Conservation (phyloP, 2,113 vertebrate genomes). For the Calonectris borealis region DNA sequence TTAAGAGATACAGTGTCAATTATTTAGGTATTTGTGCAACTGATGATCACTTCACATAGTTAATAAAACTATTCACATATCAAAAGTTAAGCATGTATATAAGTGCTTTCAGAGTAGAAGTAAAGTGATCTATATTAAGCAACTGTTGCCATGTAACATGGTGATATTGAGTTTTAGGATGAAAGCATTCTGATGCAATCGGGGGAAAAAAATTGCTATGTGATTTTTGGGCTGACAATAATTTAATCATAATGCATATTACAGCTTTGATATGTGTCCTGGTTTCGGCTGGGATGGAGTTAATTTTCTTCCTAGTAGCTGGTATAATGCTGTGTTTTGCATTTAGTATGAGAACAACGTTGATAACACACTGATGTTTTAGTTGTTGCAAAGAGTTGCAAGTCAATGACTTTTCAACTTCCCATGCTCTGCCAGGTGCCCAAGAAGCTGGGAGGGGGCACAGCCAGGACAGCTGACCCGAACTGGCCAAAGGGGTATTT, state of each 20-base stretch:
- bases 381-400: too few species aligned
- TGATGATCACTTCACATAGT: neutral
- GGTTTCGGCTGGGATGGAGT: too few species aligned
- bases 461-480: too few species aligned
- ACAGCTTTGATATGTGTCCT: neutral
- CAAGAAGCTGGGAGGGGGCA: too few species aligned
- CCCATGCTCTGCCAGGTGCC: too few species aligned
- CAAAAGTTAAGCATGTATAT: neutral
- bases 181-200: neutral
- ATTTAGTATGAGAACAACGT: too few species aligned
- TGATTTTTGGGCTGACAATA: neutral
- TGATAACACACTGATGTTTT: too few species aligned
- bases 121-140: neutral
- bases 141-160: neutral
- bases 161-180: neutral
- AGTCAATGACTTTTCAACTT: too few species aligned
- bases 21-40: neutral
- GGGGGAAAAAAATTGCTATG: fast-evolving
- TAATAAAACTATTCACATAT: neutral
- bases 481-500: too few species aligned
- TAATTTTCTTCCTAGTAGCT: too few species aligned
- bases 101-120: neutral
- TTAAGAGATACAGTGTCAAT: neutral
- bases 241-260: neutral
- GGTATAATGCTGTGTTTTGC: too few species aligned